These are phyloP conservation scores for Lamprotornis superbus DNA, from an alignment of 2,113 vertebrate species.

Conservation along the genomic window DNA sequence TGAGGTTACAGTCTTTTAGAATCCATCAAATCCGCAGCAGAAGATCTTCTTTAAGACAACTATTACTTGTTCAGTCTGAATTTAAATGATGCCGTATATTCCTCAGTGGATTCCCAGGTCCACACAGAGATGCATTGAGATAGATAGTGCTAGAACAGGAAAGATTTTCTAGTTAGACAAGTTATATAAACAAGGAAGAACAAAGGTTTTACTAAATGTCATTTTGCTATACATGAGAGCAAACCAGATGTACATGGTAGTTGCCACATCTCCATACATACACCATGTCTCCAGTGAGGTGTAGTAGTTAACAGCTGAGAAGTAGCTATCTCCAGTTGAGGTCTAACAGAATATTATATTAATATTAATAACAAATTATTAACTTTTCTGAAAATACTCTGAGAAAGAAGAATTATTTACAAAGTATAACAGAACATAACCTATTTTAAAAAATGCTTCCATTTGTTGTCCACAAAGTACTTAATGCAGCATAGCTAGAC, in stretches of 20 bases:
- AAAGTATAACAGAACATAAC: not conserved
- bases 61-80: not conserved
- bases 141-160: not conserved
- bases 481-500: not conserved
- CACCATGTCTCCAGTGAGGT: not conserved
- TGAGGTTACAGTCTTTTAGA: not conserved
- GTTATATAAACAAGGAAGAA: not conserved
- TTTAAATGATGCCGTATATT: not conserved
- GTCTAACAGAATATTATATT: not conserved
- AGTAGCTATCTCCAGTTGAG: not conserved
- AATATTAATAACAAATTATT: not conserved
- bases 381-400: not conserved
- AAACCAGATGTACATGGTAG: rapidly evolving
- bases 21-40: not conserved
- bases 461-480: not conserved
- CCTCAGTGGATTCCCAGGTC: not conserved
- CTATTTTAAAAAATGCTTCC: not conserved
- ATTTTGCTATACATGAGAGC: not conserved
- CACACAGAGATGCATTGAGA: not conserved
- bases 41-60: not conserved
- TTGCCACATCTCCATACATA: not conserved
- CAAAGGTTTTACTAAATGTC: not conserved
- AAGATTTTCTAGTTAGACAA: not conserved
- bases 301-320: not conserved
- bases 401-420: not conserved